A percentile compares a stretch with the other conserved stretches of the same genome.
These are phyloP conservation scores for Beroe ovata DNA, from an alignment of 37 sponge, comb jelly and placozoan species.

Conservation along the genomic window DNA sequence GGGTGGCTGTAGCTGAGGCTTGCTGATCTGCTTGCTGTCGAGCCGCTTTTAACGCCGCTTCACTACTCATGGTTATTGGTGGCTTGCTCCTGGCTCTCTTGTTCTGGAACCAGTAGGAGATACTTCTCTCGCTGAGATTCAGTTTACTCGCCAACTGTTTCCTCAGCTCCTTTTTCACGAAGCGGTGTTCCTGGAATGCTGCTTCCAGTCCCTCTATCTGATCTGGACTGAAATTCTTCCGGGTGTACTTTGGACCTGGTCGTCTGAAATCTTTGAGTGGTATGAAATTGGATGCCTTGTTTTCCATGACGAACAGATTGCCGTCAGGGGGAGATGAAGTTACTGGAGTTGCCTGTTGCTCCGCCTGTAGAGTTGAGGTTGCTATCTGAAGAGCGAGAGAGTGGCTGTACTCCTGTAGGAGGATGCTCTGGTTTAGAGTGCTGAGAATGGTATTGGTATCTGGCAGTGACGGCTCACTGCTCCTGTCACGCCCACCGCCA, in stretches of 20 bases:
- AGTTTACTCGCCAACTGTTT: constrained; percentile 33
- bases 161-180: constrained; percentile 58
- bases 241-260: constrained; percentile 58
- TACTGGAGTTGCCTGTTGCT: not conserved
- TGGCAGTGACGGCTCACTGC: not conserved
- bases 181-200: constrained; percentile 44
- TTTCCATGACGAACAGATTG: constrained; percentile 63
- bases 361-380: not conserved
- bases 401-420: constrained; percentile 37
- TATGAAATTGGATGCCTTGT: constrained; percentile 50
- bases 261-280: constrained; percentile 38
- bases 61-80: constrained; percentile 65
- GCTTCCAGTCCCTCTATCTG: constrained; percentile 65
- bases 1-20: not conserved
- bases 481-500: not conserved
- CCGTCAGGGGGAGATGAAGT: not conserved
- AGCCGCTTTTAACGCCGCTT: constrained; percentile 50
- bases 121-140: constrained; percentile 61
- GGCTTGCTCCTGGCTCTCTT: constrained; percentile 55
- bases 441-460: constrained; percentile 45
- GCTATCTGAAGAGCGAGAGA: constrained; percentile 37
- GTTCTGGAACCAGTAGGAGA: constrained; percentile 67
- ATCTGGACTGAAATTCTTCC: constrained; percentile 57
- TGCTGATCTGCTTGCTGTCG: constrained; percentile 5
- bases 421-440: constrained; percentile 58